Percentiles rank a stretch among this genome's conserved stretches.
These are phyloP conservation scores for Synergus umbraculus DNA, from an alignment of 2,888 invertebrate genomes.

Conservation along the genomic window DNA sequence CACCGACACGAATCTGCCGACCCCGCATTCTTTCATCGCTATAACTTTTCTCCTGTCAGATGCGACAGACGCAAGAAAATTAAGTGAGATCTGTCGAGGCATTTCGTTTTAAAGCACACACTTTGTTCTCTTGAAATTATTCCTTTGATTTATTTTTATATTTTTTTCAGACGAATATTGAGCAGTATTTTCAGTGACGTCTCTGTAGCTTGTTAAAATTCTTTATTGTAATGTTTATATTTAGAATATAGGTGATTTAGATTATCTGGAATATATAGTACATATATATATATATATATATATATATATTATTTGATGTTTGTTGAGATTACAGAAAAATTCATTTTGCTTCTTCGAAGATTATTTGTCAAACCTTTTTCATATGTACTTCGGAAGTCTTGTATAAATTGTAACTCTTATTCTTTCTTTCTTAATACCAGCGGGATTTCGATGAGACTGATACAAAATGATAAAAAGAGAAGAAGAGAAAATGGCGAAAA, in stretches of 20 bases:
- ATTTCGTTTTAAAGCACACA: constrained; percentile 4
- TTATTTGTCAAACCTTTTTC: not conserved
- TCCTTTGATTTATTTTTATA: not conserved
- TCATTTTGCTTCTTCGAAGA: not conserved
- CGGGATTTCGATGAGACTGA: constrained; percentile 13
- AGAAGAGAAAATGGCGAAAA: not conserved
- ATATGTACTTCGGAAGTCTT: not conserved
- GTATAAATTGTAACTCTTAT: not conserved
- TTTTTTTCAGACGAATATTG: not conserved
- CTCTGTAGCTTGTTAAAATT: not conserved
- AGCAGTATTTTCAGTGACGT: not conserved
- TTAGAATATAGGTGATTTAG: not conserved
- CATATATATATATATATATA: no score
- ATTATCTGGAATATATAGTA: not conserved
- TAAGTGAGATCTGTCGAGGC: constrained; percentile 23
- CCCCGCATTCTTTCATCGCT: constrained; percentile 26
- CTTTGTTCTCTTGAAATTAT: constrained; percentile 19
- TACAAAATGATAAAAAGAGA: constrained; percentile 15
- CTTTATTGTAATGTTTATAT: not conserved
- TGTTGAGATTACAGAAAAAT: no score
- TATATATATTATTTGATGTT: no score
- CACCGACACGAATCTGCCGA: constrained; percentile 23
- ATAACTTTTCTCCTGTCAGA: constrained; percentile 35
- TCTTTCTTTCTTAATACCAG: not conserved
- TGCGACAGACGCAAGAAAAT: constrained; percentile 32